Base-by-base conservation (phyloP, 2,797 vertebrate species). In the Coregonus sp. region DNA sequence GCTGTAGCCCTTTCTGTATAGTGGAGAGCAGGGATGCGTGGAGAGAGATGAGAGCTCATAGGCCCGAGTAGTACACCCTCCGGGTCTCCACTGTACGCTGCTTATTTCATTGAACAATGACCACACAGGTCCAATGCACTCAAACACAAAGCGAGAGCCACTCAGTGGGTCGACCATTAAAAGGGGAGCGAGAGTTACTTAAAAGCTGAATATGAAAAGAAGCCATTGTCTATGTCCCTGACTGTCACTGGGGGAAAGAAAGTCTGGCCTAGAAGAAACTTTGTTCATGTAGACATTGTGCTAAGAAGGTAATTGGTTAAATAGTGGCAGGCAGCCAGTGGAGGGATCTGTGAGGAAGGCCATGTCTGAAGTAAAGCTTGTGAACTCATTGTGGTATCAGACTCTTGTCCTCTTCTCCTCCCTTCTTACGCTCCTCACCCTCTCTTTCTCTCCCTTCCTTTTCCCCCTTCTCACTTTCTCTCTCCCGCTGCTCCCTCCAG, bases 151-250 rank as follows among this genome's bases (percentile, higher is more conserved):
- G 18, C 31, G 25, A 20, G 15, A 35, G 31, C 16, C 33, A 40
- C 18, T 59, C 52, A 70, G 50, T 31, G 3, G 31, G 29, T 61
- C 33, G 35, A 56, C 54, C 72, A 68, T 68, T 73, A 73, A 47
- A 70, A 37, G n/a, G 15, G 31, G 37, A 56, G 51, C 33, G 70
- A 72, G 51, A 33, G 50, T 29, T 67, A 51, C 52, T 63, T 7
- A 33, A 56, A 59, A 54, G 29, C 25, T 33, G 35, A 51, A 74
- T 25, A 63, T 70, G 73, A 70, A 75, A 74, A 65, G 67, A 31
- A 12, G 65, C 40, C 20, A 56, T 73, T 76, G 71, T 78, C 67
- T 66, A 51, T 51, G 66, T 67, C 20, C 67, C 78, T 72, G 76
- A 65, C 35, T 56, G 51, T n/a, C 68, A 71, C 56, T 5, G 35